These are phyloP conservation scores for Arnoldichthys spilopterus DNA, from an alignment of 2,797 vertebrate genomes.

Conservation along the genomic window DNA sequence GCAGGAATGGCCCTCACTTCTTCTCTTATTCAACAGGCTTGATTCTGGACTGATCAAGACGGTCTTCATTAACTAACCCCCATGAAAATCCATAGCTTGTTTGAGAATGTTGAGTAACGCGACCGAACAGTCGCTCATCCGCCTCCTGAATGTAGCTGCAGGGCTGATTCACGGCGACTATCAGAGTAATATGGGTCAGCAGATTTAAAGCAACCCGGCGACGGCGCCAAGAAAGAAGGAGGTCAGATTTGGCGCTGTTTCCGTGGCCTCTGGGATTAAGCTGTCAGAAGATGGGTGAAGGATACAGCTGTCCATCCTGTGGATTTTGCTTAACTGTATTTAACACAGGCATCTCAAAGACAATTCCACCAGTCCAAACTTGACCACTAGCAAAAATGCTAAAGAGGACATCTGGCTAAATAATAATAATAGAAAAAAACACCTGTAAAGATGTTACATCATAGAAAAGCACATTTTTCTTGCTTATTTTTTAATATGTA, in stretches of 20 bases:
- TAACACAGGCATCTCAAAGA: constrained; percentile 8
- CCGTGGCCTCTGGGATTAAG: constrained; percentile 39
- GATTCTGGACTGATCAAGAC: no score
- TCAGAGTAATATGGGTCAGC: constrained; percentile 49
- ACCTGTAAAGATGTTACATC: neutral
- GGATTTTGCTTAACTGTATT: constrained; percentile 20
- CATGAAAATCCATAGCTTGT: neutral
- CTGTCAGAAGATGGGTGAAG: constrained; percentile 33
- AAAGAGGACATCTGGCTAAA: neutral
- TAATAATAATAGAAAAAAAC: neutral
- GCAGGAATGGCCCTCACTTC: no score
- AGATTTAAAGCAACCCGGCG: constrained; percentile 32
- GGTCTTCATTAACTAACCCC: neutral
- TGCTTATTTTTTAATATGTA: no score
- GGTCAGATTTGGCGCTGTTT: constrained; percentile 34
- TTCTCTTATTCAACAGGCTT: no score
- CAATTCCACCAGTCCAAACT: neutral
- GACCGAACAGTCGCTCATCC: neutral
- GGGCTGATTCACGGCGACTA: constrained; percentile 19
- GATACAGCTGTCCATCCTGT: constrained; percentile 32
- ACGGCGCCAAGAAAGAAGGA: constrained; percentile 31
- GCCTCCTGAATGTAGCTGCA: neutral
- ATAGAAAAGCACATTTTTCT: no score
- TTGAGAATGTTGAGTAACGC: constrained; percentile 7
- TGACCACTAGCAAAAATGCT: neutral